phyloP scores from a whole-genome alignment of 2,888 invertebrate genomes.

The Chirona hameri region DNA sequence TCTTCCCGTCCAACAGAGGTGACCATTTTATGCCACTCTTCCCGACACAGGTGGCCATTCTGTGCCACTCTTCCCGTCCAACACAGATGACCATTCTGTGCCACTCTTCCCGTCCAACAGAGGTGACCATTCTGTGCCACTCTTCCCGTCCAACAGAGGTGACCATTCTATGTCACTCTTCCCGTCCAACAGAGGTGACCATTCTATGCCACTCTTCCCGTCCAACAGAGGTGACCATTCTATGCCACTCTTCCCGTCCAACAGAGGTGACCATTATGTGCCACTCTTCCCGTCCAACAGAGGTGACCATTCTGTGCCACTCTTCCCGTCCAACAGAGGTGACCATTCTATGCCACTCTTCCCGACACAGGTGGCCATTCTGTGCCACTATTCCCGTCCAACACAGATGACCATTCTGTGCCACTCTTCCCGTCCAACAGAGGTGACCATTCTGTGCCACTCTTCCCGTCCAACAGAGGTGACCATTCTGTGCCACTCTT shows the following conservation, averaged over 20 bases:
- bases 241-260: slow-evolving; percentile 36
- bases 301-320: neutral
- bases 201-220: no score
- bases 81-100: neutral
- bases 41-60: slow-evolving; percentile 61
- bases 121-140: no score
- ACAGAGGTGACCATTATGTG: slow-evolving; percentile 70
- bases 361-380: neutral
- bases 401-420: slow-evolving; percentile 70
- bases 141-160: no score
- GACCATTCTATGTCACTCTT: slow-evolving; percentile 26
- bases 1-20: no score
- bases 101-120: slow-evolving; percentile 46
- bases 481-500: no score
- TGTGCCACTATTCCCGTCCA: slow-evolving; percentile 36
- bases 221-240: neutral
- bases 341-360: no score
- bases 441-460: neutral
- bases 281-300: no score
- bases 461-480: slow-evolving; percentile 54
- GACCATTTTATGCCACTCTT: slow-evolving; percentile 26
- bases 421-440: no score
- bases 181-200: slow-evolving; percentile 59
- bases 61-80: no score
- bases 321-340: slow-evolving; percentile 54